These are phyloP conservation scores for Pristionchus entomophagus DNA, from an alignment of 2,888 invertebrate genomes.

Conservation along the genomic window DNA sequence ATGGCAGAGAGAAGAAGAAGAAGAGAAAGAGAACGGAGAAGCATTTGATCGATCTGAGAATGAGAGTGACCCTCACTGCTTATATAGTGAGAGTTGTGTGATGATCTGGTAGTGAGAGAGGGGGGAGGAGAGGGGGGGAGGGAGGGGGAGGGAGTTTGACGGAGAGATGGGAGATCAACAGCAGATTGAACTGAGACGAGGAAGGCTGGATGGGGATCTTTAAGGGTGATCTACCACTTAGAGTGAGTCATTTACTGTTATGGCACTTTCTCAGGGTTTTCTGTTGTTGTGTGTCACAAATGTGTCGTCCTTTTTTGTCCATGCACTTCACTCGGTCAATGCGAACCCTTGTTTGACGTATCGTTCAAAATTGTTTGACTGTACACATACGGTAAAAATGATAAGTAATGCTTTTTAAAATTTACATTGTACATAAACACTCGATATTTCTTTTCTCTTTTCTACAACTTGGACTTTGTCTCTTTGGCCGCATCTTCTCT, in stretches of 20 bases:
- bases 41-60: background rate
- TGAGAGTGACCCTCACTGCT: background rate
- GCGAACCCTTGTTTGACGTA: background rate
- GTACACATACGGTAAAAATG: no score
- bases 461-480: conserved; percentile 22
- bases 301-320: background rate
- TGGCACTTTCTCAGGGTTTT: background rate
- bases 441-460: background rate
- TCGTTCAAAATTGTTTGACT: background rate
- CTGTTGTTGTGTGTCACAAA: no score
- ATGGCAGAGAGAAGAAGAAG: background rate
- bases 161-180: conserved; percentile 10
- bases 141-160: background rate
- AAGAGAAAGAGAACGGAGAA: conserved; percentile 6
- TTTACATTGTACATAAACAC: background rate
- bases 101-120: background rate
- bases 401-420: no score
- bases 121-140: background rate
- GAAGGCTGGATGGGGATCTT: background rate
- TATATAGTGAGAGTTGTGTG: background rate
- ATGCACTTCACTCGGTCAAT: background rate
- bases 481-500: conserved; percentile 38
- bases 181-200: background rate
- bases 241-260: background rate
- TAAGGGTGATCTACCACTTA: background rate